These are phyloP conservation scores for Myiotriccus ornatus DNA, from an alignment of 2,797 vertebrate genomes.

Conservation along the genomic window DNA sequence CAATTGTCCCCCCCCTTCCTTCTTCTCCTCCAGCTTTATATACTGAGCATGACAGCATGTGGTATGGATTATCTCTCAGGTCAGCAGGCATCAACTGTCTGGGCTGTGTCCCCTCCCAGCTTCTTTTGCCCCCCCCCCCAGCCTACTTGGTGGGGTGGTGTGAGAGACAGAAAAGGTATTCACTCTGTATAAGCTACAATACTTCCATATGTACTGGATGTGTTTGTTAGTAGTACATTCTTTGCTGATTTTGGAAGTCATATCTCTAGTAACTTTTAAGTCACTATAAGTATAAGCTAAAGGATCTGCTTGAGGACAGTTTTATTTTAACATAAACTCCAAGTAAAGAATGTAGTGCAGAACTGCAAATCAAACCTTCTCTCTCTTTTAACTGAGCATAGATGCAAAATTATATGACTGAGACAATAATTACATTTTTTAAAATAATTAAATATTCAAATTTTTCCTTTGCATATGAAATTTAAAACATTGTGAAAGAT, in stretches of 20 bases:
- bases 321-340: not conserved
- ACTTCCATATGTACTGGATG: not conserved
- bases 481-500: not conserved
- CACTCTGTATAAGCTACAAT: not conserved
- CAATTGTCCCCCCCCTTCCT: rapidly evolving
- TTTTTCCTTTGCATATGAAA: not conserved
- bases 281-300: not conserved
- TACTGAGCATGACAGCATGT: too few relatives aligned
- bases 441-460: not conserved
- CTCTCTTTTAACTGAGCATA: not conserved
- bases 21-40: not conserved
- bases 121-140: rapidly evolving
- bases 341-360: not conserved
- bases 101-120: not conserved
- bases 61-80: not conserved
- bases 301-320: not conserved
- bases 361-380: not conserved
- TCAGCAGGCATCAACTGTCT: not conserved
- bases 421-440: not conserved
- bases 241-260: not conserved
- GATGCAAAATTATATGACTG: not conserved
- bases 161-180: not conserved
- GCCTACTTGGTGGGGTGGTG: not conserved
- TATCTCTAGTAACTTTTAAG: not conserved
- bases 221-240: not conserved